These are phyloP conservation scores for Casuarius casuarius DNA, from an alignment of 2,113 vertebrate species.

Conservation along the genomic window DNA sequence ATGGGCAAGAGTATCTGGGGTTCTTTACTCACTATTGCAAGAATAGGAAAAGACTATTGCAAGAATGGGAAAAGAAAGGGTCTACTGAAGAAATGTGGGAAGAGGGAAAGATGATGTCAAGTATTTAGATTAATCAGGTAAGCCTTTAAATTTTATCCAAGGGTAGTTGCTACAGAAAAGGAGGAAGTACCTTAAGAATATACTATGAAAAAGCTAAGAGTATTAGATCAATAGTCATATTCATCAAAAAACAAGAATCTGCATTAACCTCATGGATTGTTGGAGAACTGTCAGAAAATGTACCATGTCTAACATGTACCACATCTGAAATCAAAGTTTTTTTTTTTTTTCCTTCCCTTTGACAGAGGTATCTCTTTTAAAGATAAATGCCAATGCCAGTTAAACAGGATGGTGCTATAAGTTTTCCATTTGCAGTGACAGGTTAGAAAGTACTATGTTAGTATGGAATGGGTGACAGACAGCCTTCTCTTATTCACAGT, in stretches of 20 bases:
- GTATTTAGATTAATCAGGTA: not conserved
- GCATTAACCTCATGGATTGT: not conserved
- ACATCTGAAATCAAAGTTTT: not conserved
- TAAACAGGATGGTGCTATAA: not conserved
- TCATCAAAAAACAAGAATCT: not conserved
- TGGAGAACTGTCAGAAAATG: not conserved
- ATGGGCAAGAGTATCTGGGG: not conserved
- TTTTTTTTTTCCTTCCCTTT: not conserved
- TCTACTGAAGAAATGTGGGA: not conserved
- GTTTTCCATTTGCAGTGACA: not conserved
- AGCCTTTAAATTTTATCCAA: not conserved
- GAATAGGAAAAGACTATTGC: not conserved
- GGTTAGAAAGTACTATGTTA: conserved; percentile 58
- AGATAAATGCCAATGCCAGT: not conserved
- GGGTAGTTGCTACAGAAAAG: not conserved
- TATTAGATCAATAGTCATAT: not conserved
- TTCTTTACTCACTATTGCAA: not conserved
- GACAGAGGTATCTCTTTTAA: not conserved
- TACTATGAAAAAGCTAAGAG: not conserved
- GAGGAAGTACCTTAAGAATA: not conserved
- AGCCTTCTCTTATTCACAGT: conserved; percentile 76
- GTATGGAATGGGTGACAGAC: conserved; percentile 66
- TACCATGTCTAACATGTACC: not conserved
- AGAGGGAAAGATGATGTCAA: not conserved
- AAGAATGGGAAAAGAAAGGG: not conserved